Conservation (phyloP, 2,797 vertebrate species). For the Morus bassanus region DNA sequence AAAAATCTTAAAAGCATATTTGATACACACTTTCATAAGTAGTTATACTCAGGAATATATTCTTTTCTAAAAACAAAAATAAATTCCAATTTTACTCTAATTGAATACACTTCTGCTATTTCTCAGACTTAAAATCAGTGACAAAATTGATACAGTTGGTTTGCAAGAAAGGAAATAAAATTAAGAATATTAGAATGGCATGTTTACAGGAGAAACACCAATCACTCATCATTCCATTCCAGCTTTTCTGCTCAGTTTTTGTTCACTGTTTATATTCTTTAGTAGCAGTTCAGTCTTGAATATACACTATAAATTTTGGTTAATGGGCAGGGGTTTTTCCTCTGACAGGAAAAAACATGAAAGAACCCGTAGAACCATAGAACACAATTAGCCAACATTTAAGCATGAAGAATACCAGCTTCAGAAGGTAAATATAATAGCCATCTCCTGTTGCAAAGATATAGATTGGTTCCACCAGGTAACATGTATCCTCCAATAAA, state of each 20-base stretch:
- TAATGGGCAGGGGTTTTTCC: background rate
- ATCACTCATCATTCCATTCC: background rate
- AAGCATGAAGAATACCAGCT: background rate
- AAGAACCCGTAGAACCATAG: rapidly evolving
- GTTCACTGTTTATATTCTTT: background rate
- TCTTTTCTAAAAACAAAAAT: background rate
- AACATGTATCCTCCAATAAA: background rate
- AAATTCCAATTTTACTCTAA: background rate
- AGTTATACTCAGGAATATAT: background rate
- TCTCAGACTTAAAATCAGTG: background rate
- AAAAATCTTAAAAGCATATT: background rate
- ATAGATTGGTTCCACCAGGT: background rate
- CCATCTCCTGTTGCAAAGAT: background rate
- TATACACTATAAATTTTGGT: background rate
- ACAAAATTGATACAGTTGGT: background rate
- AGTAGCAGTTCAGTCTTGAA: background rate
- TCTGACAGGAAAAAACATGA: background rate
- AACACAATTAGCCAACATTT: background rate
- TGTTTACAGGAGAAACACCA: background rate
- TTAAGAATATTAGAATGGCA: background rate
- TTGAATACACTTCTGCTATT: background rate
- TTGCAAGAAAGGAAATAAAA: background rate
- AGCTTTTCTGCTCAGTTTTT: background rate
- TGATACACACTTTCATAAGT: background rate
- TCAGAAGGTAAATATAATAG: background rate